Base-by-base conservation (phyloP, 2,888 invertebrate genomes). In the Pimpla rufipes region DNA sequence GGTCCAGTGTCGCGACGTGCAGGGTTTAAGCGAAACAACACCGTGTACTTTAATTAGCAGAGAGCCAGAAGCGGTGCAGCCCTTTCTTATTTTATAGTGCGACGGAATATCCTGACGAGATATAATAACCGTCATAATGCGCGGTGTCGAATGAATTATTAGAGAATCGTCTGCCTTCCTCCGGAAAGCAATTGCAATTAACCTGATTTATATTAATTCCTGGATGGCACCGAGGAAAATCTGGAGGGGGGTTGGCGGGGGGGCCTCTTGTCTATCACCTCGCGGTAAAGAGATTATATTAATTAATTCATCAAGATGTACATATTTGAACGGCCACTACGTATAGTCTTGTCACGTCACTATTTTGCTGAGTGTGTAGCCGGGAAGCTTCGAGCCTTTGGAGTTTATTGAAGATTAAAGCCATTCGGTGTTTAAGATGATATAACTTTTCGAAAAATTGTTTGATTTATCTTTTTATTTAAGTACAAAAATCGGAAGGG, bases 161-260 rank as follows among this genome's bases (percentile, higher is more conserved):
- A 37, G 16, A 16, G 18, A 40, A 62, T 62, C 16, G 62, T 40
- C 62, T 59, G 35, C n/a, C 59, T 40, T 37, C 10, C 16, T 62
- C 16, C 3, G 18, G 16, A 40, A 62, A 62, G 37, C 87, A 89
- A 90, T 90, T 90, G 88, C 89, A 90, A 90, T 91, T 90, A 91
- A 91, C 89, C 89, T 91, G 90, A 90, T 91, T 90, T 88, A 88
- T 90, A 90, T 90, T 90, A 90, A 89, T 90, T 89, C 83, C 11
- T 21, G 10, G 40, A 23, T n/a, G 47, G 21, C n/a, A 70, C 16
- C 23, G 10, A 0, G 11, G 50, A 47, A 45, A 42, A 75, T 23
- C 13, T 35, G 21, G 5, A 59, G 21, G 55, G 62, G 29, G n/a
- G n/a, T n/a, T 5, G 3, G 29, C 29, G 29, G 29, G 29, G 10